phyloP scores from a whole-genome alignment of 2,113 vertebrate species.

The Chunga burmeisteri region DNA sequence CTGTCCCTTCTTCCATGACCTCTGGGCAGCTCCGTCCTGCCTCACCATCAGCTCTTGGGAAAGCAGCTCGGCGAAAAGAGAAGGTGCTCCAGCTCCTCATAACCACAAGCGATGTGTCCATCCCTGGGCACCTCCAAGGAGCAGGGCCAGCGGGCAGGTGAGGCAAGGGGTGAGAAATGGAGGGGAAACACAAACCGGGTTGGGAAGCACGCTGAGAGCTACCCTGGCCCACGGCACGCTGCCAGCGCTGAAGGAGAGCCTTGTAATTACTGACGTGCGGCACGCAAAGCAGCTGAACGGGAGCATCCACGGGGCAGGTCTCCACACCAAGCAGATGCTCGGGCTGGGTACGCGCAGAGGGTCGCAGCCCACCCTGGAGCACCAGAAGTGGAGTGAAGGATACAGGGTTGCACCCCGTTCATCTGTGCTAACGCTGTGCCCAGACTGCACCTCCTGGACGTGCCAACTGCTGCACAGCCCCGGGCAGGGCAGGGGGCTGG shows the following conservation, averaged over 20 bases:
- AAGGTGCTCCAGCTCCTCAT: not conserved
- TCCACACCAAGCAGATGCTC: not conserved
- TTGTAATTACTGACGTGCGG: not conserved
- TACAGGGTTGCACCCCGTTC: not conserved
- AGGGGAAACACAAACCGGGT: too few relatives aligned
- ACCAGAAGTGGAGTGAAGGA: accelerated
- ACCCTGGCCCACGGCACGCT: accelerated
- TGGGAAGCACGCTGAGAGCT: not conserved
- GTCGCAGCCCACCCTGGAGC: not conserved
- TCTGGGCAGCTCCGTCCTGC: not conserved
- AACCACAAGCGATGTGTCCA: accelerated
- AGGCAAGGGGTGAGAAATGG: not conserved
- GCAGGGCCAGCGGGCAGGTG: not conserved
- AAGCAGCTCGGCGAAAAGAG: not conserved
- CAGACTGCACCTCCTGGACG: not conserved
- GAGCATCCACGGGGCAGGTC: not conserved
- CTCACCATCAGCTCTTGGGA: not conserved
- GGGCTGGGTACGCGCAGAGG: not conserved
- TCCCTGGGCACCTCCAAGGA: not conserved
- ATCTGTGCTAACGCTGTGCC: not conserved
- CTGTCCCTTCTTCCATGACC: not conserved
- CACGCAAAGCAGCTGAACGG: not conserved
- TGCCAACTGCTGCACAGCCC: not conserved
- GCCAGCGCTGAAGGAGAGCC: not conserved
- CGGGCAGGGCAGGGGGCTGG: too few relatives aligned